A percentile compares a stretch with the other conserved stretches of the same genome.
phyloP scores from a whole-genome alignment of 1,140 invertebrate genomes.

The Pseudomyrmex concolor region DNA sequence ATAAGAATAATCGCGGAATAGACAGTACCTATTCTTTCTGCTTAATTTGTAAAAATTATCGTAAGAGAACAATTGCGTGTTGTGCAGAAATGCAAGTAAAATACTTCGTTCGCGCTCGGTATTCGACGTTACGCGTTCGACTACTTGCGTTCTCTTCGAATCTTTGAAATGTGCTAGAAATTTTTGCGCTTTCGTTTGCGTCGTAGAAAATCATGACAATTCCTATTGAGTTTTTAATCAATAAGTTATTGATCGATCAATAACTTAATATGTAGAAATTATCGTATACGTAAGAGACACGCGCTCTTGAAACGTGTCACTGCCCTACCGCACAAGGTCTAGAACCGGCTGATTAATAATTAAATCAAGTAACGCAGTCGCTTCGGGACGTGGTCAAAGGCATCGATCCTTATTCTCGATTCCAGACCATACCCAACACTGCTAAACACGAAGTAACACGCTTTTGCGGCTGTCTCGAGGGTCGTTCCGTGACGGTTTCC shows the following conservation, averaged over 20 bases:
- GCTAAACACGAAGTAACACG: not conserved
- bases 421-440: constrained; percentile 59
- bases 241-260: too few species aligned
- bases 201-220: too few species aligned
- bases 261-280: too few species aligned
- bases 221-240: too few species aligned
- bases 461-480: not conserved
- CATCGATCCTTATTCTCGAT: constrained; percentile 73
- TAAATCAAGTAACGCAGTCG: constrained; percentile 59
- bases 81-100: too few species aligned
- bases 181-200: too few species aligned
- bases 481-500: constrained; percentile 36
- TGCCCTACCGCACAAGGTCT: constrained; percentile 62
- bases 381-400: constrained; percentile 55
- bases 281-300: not conserved
- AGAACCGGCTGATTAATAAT: constrained; percentile 73
- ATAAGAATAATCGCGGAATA: constrained; percentile 12
- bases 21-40: not conserved
- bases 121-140: too few species aligned
- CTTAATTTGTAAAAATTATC: constrained; percentile 6
- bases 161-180: too few species aligned
- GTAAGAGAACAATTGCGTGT: not conserved
- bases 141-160: too few species aligned
- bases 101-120: too few species aligned
- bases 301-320: constrained; percentile 68